Evolutionary conservation across 2,888 invertebrate genomes (phyloP).

Genomic region (Trachelus tabidus): DNA sequence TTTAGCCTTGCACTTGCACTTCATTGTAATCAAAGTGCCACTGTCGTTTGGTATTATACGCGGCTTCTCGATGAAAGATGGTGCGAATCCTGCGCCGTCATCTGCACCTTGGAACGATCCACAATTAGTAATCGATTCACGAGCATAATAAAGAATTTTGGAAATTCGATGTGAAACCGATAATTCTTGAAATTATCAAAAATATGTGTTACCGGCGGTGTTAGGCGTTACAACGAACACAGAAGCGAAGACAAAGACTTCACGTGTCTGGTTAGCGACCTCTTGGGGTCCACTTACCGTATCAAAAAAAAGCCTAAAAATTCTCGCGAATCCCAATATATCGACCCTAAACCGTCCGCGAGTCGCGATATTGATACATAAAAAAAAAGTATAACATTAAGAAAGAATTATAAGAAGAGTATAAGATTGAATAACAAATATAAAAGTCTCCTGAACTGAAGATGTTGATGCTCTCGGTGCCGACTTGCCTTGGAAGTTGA

Average conservation of each 20-base stretch:
- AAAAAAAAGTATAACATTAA: neutral
- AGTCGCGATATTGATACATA: neutral
- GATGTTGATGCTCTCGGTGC: slow-evolving; percentile 8
- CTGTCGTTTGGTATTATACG: slow-evolving; percentile 98
- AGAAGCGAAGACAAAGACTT: neutral
- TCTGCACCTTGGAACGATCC: slow-evolving; percentile 80
- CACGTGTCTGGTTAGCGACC: neutral
- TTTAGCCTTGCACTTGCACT: slow-evolving; percentile 94
- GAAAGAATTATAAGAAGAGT: neutral
- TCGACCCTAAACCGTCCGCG: neutral
- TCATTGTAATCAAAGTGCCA: slow-evolving; percentile 96
- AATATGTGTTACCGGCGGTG: slow-evolving; percentile 2
- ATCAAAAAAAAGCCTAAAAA: neutral
- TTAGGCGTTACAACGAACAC: neutral
- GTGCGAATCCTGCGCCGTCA: slow-evolving; percentile 92
- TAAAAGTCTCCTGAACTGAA: slow-evolving; percentile 17
- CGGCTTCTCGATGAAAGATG: slow-evolving; percentile 98
- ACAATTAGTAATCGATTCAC: slow-evolving; percentile 38
- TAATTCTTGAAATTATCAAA: slow-evolving; percentile 4
- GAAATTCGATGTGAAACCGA: slow-evolving; percentile 3
- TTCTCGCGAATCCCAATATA: neutral
- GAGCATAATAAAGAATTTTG: slow-evolving; percentile 5
- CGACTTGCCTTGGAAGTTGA: slow-evolving; percentile 96
- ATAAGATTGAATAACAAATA: slow-evolving; percentile 16
- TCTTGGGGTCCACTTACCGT: neutral